A percentile compares a stretch with the other conserved stretches of the same genome.
Conservation (phyloP, 2,888 invertebrate genomes). For the Metallyticus violacea region DNA sequence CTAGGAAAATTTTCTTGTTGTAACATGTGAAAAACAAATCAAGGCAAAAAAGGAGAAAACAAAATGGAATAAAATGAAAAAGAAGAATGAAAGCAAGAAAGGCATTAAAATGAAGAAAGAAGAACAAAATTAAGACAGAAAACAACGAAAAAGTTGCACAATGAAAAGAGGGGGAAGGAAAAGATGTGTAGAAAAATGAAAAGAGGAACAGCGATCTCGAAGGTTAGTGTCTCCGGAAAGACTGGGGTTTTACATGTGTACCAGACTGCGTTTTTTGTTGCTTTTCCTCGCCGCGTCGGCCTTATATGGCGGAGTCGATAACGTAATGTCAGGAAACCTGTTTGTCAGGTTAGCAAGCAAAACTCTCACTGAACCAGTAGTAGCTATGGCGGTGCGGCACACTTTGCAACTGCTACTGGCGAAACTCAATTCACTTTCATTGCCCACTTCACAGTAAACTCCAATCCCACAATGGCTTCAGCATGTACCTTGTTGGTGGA, state of each 20-base stretch:
- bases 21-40: too few species aligned
- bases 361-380: not conserved
- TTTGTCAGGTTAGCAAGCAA: not conserved
- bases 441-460: too few species aligned
- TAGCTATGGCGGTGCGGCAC: too few species aligned
- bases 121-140: too few species aligned
- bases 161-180: too few species aligned
- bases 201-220: not conserved
- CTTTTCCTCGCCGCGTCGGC: not conserved
- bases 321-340: not conserved
- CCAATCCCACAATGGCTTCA: not conserved
- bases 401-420: not conserved
- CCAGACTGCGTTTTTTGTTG: too few species aligned
- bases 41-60: too few species aligned
- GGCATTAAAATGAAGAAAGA: too few species aligned
- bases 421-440: not conserved
- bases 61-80: too few species aligned
- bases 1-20: too few species aligned
- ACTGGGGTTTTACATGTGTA: not conserved
- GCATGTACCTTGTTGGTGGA: not conserved
- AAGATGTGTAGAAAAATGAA: not conserved
- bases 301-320: not conserved
- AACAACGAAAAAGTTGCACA: too few species aligned
- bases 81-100: too few species aligned
- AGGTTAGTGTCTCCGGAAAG: not conserved